Evolutionary conservation across 2,797 vertebrate species (phyloP).

Genomic region (Acanthurus lineatus): DNA sequence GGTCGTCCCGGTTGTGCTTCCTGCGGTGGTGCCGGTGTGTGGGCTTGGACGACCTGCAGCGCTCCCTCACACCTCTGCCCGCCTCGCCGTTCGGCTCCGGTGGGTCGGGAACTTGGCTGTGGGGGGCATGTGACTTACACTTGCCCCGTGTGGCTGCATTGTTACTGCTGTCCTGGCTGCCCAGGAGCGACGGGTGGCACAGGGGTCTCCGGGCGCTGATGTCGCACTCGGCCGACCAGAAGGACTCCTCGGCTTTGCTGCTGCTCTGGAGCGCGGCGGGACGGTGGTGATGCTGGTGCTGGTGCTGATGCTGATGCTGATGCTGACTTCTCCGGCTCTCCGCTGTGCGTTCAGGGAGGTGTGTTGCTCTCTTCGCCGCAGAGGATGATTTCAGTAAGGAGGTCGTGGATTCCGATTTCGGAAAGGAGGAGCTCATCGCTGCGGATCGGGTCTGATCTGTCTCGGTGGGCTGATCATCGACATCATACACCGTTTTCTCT

Average conservation of each 20-base stretch:
- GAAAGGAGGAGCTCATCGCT: constrained; percentile 85
- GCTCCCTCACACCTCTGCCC: constrained; percentile 74
- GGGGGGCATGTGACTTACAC: constrained; percentile 69
- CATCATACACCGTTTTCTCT: constrained; percentile 28
- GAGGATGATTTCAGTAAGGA: constrained; percentile 88
- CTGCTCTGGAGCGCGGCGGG: constrained; percentile 65
- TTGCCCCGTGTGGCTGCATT: constrained; percentile 79
- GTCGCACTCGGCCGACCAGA: constrained; percentile 87
- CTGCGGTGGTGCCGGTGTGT: constrained; percentile 83
- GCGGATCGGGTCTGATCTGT: constrained; percentile 54
- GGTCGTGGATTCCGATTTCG: constrained; percentile 89
- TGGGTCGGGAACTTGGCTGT: constrained; percentile 75
- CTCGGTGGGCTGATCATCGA: constrained; percentile 39
- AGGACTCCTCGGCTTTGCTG: constrained; percentile 72
- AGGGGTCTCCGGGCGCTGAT: constrained; percentile 94
- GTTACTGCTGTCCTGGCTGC: constrained; percentile 66
- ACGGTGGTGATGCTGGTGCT: constrained; percentile 76
- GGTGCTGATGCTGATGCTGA: constrained; percentile 62
- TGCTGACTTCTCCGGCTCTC: constrained; percentile 78
- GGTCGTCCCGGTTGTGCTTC: constrained; percentile 79
- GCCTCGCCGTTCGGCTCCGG: constrained; percentile 76
- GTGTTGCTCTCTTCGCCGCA: constrained; percentile 82
- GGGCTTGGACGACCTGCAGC: constrained; percentile 77
- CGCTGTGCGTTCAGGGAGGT: constrained; percentile 63
- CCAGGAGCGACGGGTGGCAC: constrained; percentile 87